Evolutionary conservation across 2,113 vertebrate genomes (phyloP), one percentile per base, ranked within the genome.

Genomic region (Pteropus alecto): DNA sequence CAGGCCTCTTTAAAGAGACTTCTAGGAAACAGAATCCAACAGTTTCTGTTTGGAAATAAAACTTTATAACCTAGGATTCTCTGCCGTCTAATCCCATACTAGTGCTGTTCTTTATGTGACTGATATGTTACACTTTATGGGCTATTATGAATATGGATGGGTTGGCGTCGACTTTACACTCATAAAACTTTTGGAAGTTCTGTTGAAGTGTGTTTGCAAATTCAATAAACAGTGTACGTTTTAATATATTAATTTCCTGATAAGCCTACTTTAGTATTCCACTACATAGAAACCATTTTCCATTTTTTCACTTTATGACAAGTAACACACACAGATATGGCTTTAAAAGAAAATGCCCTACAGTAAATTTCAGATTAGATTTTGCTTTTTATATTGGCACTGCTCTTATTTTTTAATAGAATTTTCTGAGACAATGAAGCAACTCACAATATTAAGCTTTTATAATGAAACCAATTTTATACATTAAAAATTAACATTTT

Each of bases 291-390:
- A 38, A 35, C 21, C 78, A 92, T 28, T 46, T 58, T 70, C 6
- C 35, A 28, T 68, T 89, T 96, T 90, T 74, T 81, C 38, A 85
- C 94, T 96, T 95, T 90, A 90, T 93, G 83, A 93, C 73, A 74
- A 84, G 33, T 35, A 74, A 68, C 48, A 92, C 85, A 63, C n/a
- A 87, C 51, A 54, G 22, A 79, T n/a, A 68, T 4, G 33, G 28
- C 35, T 84, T 87, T 84, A 82, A 95, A 95, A 77, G n/a, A 97
- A 91, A 96, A 88, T 86, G 83, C 68, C 78, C 61, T 91, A 51
- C 58, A 95, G 91, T 94, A 90, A 87, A 77, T 94, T 88, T 95
- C 48, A 95, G 88, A 95, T 94, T 85, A 77, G 86, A 96, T 61
- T 91, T 73, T 95, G 71, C 22, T 84, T 95, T 92, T 88, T 60